Conservation (phyloP, 1,140 invertebrate genomes). For the Solen grandis region DNA sequence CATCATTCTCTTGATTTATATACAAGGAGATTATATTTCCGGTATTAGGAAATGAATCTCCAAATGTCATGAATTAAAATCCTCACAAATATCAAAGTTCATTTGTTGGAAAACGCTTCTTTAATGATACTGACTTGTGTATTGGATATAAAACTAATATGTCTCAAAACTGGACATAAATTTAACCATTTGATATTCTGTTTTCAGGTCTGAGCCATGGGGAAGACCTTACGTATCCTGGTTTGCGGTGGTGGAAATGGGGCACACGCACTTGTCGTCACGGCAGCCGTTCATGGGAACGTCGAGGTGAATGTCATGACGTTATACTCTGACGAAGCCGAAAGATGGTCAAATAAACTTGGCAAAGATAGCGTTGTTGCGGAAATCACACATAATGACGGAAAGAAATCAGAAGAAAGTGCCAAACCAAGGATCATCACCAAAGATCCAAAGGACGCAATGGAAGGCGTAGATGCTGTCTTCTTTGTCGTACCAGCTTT, state of each 20-base stretch:
- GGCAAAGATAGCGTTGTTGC: slow-evolving; percentile 61
- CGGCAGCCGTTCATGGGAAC: slow-evolving; percentile 64
- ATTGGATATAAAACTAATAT: too few species aligned
- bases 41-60: too few species aligned
- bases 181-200: too few species aligned
- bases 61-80: too few species aligned
- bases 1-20: too few species aligned
- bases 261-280: slow-evolving; percentile 70
- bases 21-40: too few species aligned
- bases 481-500: slow-evolving; percentile 68
- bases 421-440: slow-evolving; percentile 65
- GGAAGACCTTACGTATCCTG: slow-evolving; percentile 29
- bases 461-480: slow-evolving; percentile 63
- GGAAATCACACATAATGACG: slow-evolving; percentile 58
- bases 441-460: slow-evolving; percentile 63
- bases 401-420: slow-evolving; percentile 40
- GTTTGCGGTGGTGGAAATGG: slow-evolving; percentile 73
- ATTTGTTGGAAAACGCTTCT: too few species aligned
- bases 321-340: slow-evolving; percentile 71
- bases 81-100: too few species aligned
- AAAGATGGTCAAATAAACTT: slow-evolving; percentile 66
- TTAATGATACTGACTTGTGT: too few species aligned
- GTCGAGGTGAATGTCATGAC: slow-evolving; percentile 68
- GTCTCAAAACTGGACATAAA: too few species aligned
- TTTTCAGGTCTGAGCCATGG: too few species aligned